Conservation (phyloP, 2,888 invertebrate species). For the Sclerodermus sp. region DNA sequence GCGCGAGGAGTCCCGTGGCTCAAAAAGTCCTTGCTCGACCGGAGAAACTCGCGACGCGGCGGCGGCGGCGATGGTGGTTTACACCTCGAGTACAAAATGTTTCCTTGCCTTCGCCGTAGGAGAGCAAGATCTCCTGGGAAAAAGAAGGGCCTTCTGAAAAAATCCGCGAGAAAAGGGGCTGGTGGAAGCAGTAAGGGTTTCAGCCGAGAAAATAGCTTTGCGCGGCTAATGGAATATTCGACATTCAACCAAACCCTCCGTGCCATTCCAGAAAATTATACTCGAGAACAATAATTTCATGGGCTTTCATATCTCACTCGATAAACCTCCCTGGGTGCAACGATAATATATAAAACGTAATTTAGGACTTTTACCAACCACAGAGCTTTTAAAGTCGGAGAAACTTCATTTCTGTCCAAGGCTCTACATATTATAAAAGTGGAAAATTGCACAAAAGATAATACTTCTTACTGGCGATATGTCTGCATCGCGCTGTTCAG, state of each 20-base stretch:
- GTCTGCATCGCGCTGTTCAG: no score
- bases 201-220: neutral
- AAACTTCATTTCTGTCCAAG: no score
- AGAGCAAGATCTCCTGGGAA: no score
- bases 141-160: no score
- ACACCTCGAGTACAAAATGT: neutral
- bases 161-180: conserved; percentile 2
- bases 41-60: neutral
- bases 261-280: neutral
- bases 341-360: no score
- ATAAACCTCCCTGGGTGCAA: no score
- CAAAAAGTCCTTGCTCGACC: neutral
- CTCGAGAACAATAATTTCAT: no score
- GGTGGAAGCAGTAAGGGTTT: neutral
- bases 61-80: no score
- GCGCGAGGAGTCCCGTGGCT: conserved; percentile 6
- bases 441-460: neutral
- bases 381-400: no score
- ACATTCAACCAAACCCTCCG: neutral
- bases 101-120: neutral
- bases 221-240: neutral
- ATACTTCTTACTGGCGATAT: no score
- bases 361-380: no score
- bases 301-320: neutral
- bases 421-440: neutral